Conservation (phyloP, 1,140 invertebrate species). For the Euura saliciscinereae region DNA sequence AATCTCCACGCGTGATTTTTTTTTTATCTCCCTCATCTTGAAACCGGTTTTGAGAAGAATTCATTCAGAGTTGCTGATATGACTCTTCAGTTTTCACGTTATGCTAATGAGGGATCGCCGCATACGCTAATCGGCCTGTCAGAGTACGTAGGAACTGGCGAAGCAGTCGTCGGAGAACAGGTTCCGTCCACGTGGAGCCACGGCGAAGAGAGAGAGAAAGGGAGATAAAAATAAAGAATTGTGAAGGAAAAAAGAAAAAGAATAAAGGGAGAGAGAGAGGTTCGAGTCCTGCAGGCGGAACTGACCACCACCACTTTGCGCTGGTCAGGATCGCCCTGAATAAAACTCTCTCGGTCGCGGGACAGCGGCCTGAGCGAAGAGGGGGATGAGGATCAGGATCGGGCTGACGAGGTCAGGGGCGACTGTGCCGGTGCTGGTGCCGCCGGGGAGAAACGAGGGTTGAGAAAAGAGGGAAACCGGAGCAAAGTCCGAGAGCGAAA, state of each 20-base stretch:
- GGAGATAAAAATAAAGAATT: slow-evolving; percentile 8
- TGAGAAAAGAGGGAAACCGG: slow-evolving; percentile 43
- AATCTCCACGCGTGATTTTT: too few relatives aligned
- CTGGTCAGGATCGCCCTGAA: slow-evolving; percentile 49
- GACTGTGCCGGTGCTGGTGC: not conserved
- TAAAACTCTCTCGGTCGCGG: slow-evolving; percentile 23
- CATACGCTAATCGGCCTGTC: too few relatives aligned
- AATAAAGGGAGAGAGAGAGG: not conserved
- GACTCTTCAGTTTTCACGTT: too few relatives aligned
- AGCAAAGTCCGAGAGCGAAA: slow-evolving; percentile 43
- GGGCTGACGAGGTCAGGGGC: slow-evolving; percentile 25
- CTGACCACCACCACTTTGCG: slow-evolving; percentile 54
- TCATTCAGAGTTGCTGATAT: too few relatives aligned
- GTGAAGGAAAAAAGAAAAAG: not conserved
- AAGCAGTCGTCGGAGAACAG: not conserved
- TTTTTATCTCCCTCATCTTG: too few relatives aligned
- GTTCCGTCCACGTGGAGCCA: slow-evolving; percentile 6
- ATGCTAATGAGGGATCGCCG: too few relatives aligned
- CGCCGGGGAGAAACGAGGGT: slow-evolving; percentile 21
- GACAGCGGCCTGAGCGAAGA: slow-evolving; percentile 25
- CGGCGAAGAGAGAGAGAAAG: not conserved
- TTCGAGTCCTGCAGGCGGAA: slow-evolving; percentile 27
- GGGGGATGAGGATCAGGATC: slow-evolving; percentile 29
- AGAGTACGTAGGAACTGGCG: too few relatives aligned
- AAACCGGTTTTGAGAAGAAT: too few relatives aligned